Percentiles rank a stretch among this genome's conserved stretches.
These are phyloP conservation scores for Amphimallon solstitiale DNA, from an alignment of 2,888 invertebrate species.

Conservation along the genomic window DNA sequence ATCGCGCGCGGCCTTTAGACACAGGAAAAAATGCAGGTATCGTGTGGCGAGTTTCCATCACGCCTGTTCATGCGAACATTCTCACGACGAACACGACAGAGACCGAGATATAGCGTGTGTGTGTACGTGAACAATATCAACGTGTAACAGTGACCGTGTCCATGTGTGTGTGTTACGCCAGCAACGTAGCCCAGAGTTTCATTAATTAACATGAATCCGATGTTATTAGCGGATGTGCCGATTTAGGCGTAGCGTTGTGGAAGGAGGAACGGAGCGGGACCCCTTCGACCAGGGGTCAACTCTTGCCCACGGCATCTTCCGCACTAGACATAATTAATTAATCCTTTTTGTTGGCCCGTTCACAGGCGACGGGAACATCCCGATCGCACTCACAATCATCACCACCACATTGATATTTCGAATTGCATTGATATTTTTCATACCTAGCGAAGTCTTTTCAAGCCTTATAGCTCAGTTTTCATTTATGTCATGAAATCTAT, in stretches of 20 bases:
- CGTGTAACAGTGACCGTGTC: not conserved
- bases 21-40: conserved; percentile 10
- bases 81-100: conserved; percentile 32
- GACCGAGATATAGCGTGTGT: too few species aligned
- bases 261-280: conserved; percentile 43
- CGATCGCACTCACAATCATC: conserved; percentile 8
- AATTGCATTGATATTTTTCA: too few species aligned
- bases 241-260: conserved; percentile 52
- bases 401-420: conserved; percentile 1
- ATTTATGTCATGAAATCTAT: not conserved
- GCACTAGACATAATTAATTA: conserved; percentile 55
- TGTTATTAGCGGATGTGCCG: conserved; percentile 55
- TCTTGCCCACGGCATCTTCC: conserved; percentile 51
- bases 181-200: conserved; percentile 48
- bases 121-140: too few species aligned
- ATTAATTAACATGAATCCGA: conserved; percentile 57
- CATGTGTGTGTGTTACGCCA: conserved; percentile 11
- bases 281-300: conserved; percentile 58
- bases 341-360: conserved; percentile 27
- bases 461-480: not conserved
- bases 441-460: too few species aligned
- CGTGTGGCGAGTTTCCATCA: conserved; percentile 24
- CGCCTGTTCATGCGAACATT: conserved; percentile 39
- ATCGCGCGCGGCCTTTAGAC: not conserved
- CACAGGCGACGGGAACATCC: not conserved